Evolutionary conservation across 2,113 vertebrate species (phyloP), one percentile per base, ranked within the genome.

Genomic region (Channa maculata): DNA sequence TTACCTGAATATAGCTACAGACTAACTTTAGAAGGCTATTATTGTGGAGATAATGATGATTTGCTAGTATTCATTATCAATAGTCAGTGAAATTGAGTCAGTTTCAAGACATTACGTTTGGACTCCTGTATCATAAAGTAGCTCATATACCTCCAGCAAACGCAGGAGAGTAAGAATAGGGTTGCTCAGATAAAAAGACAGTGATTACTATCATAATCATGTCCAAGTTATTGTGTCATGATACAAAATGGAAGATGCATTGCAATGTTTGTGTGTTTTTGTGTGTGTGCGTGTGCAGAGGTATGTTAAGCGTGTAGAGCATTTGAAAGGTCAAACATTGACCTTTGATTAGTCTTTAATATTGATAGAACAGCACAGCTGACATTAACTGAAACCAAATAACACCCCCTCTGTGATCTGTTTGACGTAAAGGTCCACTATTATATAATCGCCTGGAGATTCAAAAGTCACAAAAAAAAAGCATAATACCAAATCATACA

Each of bases 331-430:
- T 58, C 33, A 49, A 70, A 10, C 39, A 11, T 5, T 69, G 45
- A 64, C 59, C 59, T 77, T 64, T 70, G 61, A 70, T 70, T 52
- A 63, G 58, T 58, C 44, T 70, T 64, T 58, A 77, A 77, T 77
- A 64, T 64, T 77, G 51, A 62, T 43, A 58, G 49, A 62, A 69
- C 36, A 69, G 52, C 65, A 57, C 65, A 49, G 57, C 65, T 76
- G 57, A 54, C 58, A 62, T 68, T 54, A 62, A 61, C 36, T 62
- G 43, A 77, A 62, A 63, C 58, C 44, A 70, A 77, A 77, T 69
- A 59, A 33, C 71, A 65, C 14, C 9, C 45, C 71, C 45, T 65
- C 24, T 57, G 71, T 65, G 71, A 65, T 34, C 46, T 74, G 61
- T 65, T 24, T 24, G 12, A 57, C 38, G 33, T 50, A 77, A 55